These are phyloP conservation scores for Coturnix japonica DNA, from an alignment of 2,113 vertebrate genomes.

Conservation along the genomic window DNA sequence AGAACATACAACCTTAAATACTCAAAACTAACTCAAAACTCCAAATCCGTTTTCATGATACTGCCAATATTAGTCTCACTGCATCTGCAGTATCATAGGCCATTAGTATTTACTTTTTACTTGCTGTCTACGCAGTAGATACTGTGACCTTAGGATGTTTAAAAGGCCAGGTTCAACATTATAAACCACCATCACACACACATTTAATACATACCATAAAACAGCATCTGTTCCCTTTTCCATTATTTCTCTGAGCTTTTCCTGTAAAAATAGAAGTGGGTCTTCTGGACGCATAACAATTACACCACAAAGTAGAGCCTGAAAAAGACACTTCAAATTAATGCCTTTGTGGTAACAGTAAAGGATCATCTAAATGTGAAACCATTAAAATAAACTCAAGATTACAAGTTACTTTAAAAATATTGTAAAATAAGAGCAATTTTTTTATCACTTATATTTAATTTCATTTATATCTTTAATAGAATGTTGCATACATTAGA, in stretches of 20 bases:
- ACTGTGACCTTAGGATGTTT: background rate
- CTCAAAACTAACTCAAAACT: background rate
- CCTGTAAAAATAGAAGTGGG: constrained; percentile 73
- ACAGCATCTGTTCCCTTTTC: constrained; percentile 57
- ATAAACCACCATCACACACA: background rate
- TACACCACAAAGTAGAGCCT: constrained; percentile 73
- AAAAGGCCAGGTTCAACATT: background rate
- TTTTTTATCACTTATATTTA: background rate
- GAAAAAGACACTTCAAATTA: constrained; percentile 5
- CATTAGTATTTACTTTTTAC: background rate
- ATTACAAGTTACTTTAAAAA: background rate
- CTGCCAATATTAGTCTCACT: background rate
- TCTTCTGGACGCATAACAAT: constrained; percentile 67
- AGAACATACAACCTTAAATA: background rate
- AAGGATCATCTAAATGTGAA: background rate
- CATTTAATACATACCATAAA: constrained; percentile 55
- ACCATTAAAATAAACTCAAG: background rate
- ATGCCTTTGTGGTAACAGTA: background rate
- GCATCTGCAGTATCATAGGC: background rate
- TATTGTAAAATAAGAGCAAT: background rate
- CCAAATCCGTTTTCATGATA: background rate
- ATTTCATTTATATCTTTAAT: background rate
- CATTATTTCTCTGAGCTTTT: constrained; percentile 74
- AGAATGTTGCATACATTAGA: background rate
- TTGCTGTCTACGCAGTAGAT: background rate